Conservation (phyloP, 2,888 invertebrate genomes). For the Stegophylla sp. region DNA sequence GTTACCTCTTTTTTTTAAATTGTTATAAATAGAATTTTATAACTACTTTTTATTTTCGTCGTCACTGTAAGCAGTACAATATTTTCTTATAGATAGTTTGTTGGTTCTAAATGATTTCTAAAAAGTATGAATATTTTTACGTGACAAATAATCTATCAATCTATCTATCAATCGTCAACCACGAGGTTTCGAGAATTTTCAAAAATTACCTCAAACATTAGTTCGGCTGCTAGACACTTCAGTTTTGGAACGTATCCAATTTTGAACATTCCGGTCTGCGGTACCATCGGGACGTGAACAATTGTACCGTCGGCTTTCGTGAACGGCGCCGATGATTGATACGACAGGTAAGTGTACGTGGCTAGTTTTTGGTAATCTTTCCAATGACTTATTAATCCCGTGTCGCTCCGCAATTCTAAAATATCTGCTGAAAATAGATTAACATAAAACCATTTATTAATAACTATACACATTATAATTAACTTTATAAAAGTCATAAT, state of each 20-base stretch:
- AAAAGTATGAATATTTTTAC: too few relatives aligned
- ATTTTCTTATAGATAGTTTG: too few relatives aligned
- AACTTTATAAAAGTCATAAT: too few relatives aligned
- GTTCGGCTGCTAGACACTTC: slow-evolving; percentile 62
- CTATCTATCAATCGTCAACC: too few relatives aligned
- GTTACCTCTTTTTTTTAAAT: too few relatives aligned
- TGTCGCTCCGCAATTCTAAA: slow-evolving; percentile 63
- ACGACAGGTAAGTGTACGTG: slow-evolving; percentile 63
- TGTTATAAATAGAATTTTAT: too few relatives aligned
- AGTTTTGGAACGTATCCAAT: slow-evolving; percentile 62
- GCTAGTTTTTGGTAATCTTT: slow-evolving; percentile 63
- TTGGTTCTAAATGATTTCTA: too few relatives aligned
- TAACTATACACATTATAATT: too few relatives aligned
- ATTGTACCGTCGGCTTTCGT: slow-evolving; percentile 61
- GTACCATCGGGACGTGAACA: slow-evolving; percentile 64
- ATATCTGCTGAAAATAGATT: slow-evolving; percentile 60
- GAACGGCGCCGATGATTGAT: slow-evolving; percentile 63
- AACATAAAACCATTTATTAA: background rate
- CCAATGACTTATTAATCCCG: slow-evolving; percentile 64
- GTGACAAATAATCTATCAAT: too few relatives aligned
- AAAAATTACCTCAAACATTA: slow-evolving; percentile 63
- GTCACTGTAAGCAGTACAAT: too few relatives aligned
- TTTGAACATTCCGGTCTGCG: slow-evolving; percentile 63
- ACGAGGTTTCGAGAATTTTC: too few relatives aligned
- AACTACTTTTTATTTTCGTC: too few relatives aligned